Evolutionary conservation across 2,888 invertebrate species (phyloP).

Genomic region (Pomacea canaliculata): DNA sequence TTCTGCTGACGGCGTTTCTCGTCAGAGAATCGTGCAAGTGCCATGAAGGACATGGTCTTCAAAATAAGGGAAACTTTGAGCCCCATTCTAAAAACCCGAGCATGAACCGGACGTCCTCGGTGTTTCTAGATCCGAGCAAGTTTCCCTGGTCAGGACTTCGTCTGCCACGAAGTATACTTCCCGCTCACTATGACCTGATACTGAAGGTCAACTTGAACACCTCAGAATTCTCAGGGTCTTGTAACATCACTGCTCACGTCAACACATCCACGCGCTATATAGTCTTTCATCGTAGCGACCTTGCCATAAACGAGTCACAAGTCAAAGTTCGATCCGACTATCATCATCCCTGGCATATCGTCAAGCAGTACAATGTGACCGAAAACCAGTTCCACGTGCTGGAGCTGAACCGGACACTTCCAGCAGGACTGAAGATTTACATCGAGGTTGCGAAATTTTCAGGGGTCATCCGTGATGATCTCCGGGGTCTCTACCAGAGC

Average conservation of each 20-base stretch:
- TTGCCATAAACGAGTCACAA: slow-evolving; percentile 31
- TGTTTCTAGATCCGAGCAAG: neutral
- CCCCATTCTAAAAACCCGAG: neutral
- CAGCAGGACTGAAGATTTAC: slow-evolving; percentile 38
- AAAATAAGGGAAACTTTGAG: neutral
- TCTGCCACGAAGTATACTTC: slow-evolving; percentile 48
- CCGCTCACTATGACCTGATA: slow-evolving; percentile 51
- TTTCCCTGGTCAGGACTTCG: slow-evolving; percentile 47
- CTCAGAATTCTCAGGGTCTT: slow-evolving; percentile 43
- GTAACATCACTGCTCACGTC: slow-evolving; percentile 44
- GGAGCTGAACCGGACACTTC: slow-evolving; percentile 40
- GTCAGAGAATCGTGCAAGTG: slow-evolving; percentile 15
- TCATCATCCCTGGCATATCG: slow-evolving; percentile 31
- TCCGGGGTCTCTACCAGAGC: slow-evolving; percentile 55
- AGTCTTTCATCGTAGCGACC: slow-evolving; percentile 46
- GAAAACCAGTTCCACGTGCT: slow-evolving; percentile 50
- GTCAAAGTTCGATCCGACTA: slow-evolving; percentile 28
- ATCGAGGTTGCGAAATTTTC: slow-evolving; percentile 42
- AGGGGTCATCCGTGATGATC: slow-evolving; percentile 44
- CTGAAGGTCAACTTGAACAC: slow-evolving; percentile 45
- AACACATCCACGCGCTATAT: slow-evolving; percentile 43
- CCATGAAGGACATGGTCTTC: neutral
- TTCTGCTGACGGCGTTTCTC: slow-evolving; percentile 20
- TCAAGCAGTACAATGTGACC: slow-evolving; percentile 39
- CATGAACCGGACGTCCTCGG: neutral